Evolutionary conservation across 1,140 invertebrate species (phyloP).

Genomic region (Micrasema longulum): DNA sequence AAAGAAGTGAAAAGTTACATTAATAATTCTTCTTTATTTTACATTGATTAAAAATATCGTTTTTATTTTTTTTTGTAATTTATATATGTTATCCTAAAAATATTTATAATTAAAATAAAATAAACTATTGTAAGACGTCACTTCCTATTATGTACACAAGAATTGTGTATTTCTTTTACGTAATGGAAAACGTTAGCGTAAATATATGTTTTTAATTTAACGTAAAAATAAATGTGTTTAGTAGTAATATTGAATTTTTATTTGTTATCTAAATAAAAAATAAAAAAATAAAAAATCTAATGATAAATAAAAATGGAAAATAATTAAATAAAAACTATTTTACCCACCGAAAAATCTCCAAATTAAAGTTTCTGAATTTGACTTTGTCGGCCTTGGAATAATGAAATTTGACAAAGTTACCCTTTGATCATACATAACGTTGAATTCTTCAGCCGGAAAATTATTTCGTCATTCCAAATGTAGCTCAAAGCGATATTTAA

Average conservation of each 20-base stretch:
- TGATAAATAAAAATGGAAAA: not conserved
- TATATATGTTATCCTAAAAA: no score
- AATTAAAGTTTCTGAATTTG: conserved; percentile 13
- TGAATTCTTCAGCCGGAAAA: conserved; percentile 10
- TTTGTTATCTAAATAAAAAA: no score
- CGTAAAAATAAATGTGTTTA: not conserved
- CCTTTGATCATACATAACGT: not conserved
- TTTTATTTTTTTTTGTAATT: no score
- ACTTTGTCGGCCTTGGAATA: not conserved
- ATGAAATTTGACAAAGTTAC: conserved; percentile 20
- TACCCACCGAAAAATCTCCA: not conserved
- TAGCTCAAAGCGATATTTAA: conserved; percentile 8
- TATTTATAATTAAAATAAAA: no score
- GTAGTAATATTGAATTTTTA: not conserved
- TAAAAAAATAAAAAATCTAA: not conserved
- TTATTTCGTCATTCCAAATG: conserved; percentile 12
- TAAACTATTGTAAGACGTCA: no score
- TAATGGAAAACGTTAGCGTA: no score
- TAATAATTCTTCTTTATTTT: no score
- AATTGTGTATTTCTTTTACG: no score
- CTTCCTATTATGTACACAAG: no score
- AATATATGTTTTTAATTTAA: not conserved
- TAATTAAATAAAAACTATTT: not conserved
- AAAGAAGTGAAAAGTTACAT: no score
- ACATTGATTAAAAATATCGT: no score